Conservation (phyloP, 2,888 invertebrate species). For the Limnephilus lunatus region DNA sequence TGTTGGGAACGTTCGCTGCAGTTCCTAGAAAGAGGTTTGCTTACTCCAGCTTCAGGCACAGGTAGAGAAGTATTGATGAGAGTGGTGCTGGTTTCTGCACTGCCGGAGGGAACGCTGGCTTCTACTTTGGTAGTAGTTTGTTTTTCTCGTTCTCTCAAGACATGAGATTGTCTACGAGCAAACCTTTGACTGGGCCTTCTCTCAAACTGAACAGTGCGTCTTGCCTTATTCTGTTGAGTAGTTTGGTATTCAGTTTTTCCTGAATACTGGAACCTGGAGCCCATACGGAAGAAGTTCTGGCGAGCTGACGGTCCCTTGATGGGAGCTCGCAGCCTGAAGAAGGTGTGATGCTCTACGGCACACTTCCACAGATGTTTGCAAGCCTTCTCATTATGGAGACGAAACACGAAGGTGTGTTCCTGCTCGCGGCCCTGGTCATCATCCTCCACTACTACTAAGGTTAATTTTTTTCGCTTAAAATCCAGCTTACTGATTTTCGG, state of each 20-base stretch:
- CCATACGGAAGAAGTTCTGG: constrained; percentile 99
- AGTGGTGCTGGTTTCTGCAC: constrained; percentile 70
- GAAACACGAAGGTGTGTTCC: constrained; percentile 99
- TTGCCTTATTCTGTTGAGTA: constrained; percentile 91
- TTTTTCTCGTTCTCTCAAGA: constrained; percentile 87
- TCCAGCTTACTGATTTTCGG: constrained; percentile 98
- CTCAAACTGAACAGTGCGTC: constrained; percentile 97
- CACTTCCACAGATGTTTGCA: constrained; percentile 99
- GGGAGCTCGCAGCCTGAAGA: constrained; percentile 95
- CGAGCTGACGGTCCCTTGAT: constrained; percentile 92
- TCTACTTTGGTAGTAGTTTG: constrained; percentile 69
- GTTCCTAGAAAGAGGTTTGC: constrained; percentile 71
- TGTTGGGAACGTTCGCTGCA: constrained; percentile 79
- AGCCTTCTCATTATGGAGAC: constrained; percentile 96
- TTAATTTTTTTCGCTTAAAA: constrained; percentile 98
- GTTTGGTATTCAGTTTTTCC: constrained; percentile 99
- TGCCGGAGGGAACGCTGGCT: constrained; percentile 67
- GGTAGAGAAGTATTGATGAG: constrained; percentile 70
- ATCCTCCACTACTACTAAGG: constrained; percentile 98
- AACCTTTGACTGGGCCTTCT: constrained; percentile 97
- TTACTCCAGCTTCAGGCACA: constrained; percentile 68
- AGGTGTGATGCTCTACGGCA: constrained; percentile 99
- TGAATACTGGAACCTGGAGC: constrained; percentile 95
- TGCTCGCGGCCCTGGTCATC: constrained; percentile 98
- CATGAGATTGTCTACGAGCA: constrained; percentile 93